Evolutionary conservation across 2,797 vertebrate genomes (phyloP), one percentile per base, ranked within the genome.

Genomic region (Furcifer pardalis): DNA sequence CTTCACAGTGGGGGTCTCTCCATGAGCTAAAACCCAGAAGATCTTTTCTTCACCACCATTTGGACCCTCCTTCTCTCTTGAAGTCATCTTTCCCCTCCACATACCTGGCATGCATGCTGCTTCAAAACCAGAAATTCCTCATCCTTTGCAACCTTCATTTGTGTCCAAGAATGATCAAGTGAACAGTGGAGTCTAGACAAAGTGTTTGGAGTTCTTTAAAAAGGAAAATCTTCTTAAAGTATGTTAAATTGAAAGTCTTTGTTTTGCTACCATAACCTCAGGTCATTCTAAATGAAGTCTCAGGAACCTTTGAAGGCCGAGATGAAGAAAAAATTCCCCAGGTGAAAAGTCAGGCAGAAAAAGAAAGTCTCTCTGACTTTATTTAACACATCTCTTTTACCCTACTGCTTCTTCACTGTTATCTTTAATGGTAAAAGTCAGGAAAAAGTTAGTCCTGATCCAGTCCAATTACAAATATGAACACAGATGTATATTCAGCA

Each of bases 271-370:
- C 89, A 77, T 94, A 94, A 97, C 95, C 96, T 94, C 91, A 44
- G 96, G 96, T 94, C 93, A 94, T 95, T 96, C 95, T 96, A 97
- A 97, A 97, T 97, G 94, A 97, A 96, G 97, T 96, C 95, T 92
- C 94, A 95, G 94, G 95, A 96, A 94, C 86, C 88, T 98, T 97
- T 97, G 96, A 97, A 97, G 94, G 93, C 90, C 93, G 92, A 96
- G 94, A 97, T 96, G 95, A 97, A 97, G 94, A 96, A 95, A 95
- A 97, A 97, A 94, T 94, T 95, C 95, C 96, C 94, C 40, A 95
- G 97, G 95, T 96, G 91, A 92, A 95, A 97, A 97, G 97, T 97
- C 96, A 97, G 97, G 97, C 92, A 96, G 94, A 96, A 96, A n/a
- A 96, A 96, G 90, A 96, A 94, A 35, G 7, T 44, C 92, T 95